A percentile compares a stretch with the other conserved stretches of the same genome.
phyloP scores from a whole-genome alignment of 2,797 vertebrate species.

The Anabas testudineus region DNA sequence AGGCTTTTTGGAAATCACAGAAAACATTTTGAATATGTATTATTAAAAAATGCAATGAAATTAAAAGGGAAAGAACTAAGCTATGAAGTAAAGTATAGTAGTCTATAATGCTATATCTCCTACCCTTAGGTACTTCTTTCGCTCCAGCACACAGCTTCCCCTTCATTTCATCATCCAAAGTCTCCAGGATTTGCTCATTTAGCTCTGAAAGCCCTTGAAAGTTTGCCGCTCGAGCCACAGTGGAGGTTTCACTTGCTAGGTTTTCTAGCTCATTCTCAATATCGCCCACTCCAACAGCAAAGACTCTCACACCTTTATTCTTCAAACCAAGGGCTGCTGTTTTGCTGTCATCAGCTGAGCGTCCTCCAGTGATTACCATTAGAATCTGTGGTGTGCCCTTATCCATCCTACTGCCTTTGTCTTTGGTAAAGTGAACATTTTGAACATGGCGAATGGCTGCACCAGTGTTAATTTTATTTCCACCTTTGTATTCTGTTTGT shows the following conservation, averaged over 20 bases:
- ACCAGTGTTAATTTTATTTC: conserved; percentile 87
- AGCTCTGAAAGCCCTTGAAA: conserved; percentile 89
- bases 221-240: conserved; percentile 84
- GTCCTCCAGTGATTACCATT: conserved; percentile 91
- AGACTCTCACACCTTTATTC: conserved; percentile 87
- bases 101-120: conserved; percentile 14
- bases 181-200: conserved; percentile 91
- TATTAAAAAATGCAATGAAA: no score
- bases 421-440: conserved; percentile 89
- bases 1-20: neutral
- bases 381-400: conserved; percentile 92
- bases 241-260: conserved; percentile 87
- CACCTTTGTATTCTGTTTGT: conserved; percentile 90
- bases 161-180: conserved; percentile 87
- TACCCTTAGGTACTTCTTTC: conserved; percentile 81
- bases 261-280: conserved; percentile 87
- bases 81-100: no score
- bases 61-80: no score
- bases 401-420: conserved; percentile 90
- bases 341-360: conserved; percentile 87
- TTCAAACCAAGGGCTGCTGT: conserved; percentile 87
- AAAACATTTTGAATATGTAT: conserved; percentile 1
- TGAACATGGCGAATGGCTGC: conserved; percentile 89
- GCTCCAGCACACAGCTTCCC: conserved; percentile 84
- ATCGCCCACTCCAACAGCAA: conserved; percentile 89